Evolutionary conservation across 2,113 vertebrate genomes (phyloP).

Genomic region (Procavia capensis): DNA sequence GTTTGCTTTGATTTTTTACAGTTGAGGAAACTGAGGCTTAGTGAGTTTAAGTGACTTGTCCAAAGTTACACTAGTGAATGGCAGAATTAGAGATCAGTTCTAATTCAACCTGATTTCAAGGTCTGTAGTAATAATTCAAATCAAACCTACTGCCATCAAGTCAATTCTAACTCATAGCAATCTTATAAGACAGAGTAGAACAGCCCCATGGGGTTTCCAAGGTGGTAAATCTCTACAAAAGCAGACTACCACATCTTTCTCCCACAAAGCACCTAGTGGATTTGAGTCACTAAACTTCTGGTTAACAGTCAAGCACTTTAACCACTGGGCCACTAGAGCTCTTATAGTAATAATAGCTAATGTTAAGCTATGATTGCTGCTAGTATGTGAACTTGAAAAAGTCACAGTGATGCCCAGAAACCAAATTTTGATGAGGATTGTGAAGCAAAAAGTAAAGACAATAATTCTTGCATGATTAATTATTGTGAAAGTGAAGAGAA

Average conservation of each 20-base stretch:
- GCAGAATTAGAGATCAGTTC: background rate
- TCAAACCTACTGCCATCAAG: too few relatives aligned
- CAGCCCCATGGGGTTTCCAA: too few relatives aligned
- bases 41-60: background rate
- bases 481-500: background rate
- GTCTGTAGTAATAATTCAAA: background rate
- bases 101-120: slow-evolving; percentile 6
- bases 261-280: too few relatives aligned
- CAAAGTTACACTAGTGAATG: background rate
- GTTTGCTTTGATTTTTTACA: too few relatives aligned
- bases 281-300: too few relatives aligned
- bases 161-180: too few relatives aligned
- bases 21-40: background rate
- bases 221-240: too few relatives aligned
- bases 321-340: too few relatives aligned
- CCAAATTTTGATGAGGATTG: background rate
- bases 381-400: background rate
- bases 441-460: background rate
- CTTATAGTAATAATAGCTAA: background rate
- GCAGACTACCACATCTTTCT: too few relatives aligned
- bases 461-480: background rate
- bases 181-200: too few relatives aligned
- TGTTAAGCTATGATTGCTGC: background rate
- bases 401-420: background rate
- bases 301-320: too few relatives aligned